These are phyloP conservation scores for Siniperca chuatsi DNA, from an alignment of 2,113 vertebrate species.

Conservation along the genomic window DNA sequence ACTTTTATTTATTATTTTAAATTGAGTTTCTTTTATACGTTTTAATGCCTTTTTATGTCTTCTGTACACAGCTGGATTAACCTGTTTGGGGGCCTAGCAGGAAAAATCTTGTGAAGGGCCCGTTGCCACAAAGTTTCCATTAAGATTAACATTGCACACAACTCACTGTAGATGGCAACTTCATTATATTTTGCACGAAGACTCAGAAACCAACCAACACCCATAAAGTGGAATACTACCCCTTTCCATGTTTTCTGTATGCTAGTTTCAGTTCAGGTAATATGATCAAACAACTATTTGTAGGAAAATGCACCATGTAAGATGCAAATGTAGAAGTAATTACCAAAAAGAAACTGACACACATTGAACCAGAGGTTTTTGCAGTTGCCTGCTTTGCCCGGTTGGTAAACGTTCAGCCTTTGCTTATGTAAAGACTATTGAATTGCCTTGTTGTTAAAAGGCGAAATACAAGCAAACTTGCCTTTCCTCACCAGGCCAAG, in stretches of 20 bases:
- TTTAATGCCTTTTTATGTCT: neutral
- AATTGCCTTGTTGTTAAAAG: too few relatives aligned
- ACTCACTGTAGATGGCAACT: neutral
- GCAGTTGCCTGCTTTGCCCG: too few relatives aligned
- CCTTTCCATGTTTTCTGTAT: too few relatives aligned
- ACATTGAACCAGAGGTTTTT: neutral
- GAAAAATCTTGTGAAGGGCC: too few relatives aligned
- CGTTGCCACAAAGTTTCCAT: neutral
- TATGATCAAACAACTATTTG: too few relatives aligned
- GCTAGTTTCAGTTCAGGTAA: too few relatives aligned
- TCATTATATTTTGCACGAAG: neutral
- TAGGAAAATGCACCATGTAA: neutral
- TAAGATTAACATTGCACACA: neutral
- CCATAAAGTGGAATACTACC: neutral
- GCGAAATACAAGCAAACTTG: neutral
- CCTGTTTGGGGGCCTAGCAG: neutral
- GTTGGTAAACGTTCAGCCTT: too few relatives aligned
- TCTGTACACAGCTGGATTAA: neutral
- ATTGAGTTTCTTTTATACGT: neutral
- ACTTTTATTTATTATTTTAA: too few relatives aligned
- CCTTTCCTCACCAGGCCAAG: neutral
- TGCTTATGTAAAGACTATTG: too few relatives aligned
- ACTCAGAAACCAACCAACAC: neutral
- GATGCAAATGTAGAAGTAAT: neutral
- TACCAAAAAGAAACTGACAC: neutral